Evolutionary conservation across 2,888 invertebrate species (phyloP), one percentile per base, ranked within the genome.

Genomic region (Lithophane semibrunnea): DNA sequence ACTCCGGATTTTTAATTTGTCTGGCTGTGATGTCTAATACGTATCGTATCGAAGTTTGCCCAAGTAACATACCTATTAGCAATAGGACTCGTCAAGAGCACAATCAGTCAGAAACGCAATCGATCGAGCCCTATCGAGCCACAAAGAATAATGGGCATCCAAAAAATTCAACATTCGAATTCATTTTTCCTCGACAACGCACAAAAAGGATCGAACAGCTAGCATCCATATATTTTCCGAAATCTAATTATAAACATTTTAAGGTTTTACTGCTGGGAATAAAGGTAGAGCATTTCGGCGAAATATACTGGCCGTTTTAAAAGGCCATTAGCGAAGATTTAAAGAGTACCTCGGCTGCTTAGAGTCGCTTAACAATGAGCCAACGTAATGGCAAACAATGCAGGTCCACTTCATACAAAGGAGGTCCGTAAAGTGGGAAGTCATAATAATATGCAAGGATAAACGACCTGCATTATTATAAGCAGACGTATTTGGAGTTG

Each of bases 311-410:
- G 92, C 87, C 92, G 92, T 93, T 95, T 95, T 94, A 94, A 94
- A 94, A 93, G 94, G 91, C 93, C 94, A 94, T 95, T 95, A 94
- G 92, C 86, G 94, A 94, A 95, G 94, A 95, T 95, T 95, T 95
- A 95, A 94, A 93, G 94, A 93, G 93, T 93, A 92, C 92, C 92
- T 92, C 89, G 86, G 89, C 90, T 93, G 93, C 92, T 93, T 94
- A 93, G 89, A 94, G 93, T 93, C 91, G 93, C 91, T 92, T 93
- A 92, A 94, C 95, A 94, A 94, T 94, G 93, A 92, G 92, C 90
- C 89, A 88, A 88, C 86, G 88, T 93, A 94, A 94, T 93, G 88
- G 92, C 89, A 91, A 93, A 94, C 93, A 93, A 92, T 92, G 92
- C 92, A 90, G 88, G 91, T 90, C 89, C 88, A 88, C 88, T 86